Percentiles rank a stretch among this genome's conserved stretches.
Evolutionary conservation across 2,113 vertebrate species (phyloP).

Genomic region (Mesitornis unicolor): DNA sequence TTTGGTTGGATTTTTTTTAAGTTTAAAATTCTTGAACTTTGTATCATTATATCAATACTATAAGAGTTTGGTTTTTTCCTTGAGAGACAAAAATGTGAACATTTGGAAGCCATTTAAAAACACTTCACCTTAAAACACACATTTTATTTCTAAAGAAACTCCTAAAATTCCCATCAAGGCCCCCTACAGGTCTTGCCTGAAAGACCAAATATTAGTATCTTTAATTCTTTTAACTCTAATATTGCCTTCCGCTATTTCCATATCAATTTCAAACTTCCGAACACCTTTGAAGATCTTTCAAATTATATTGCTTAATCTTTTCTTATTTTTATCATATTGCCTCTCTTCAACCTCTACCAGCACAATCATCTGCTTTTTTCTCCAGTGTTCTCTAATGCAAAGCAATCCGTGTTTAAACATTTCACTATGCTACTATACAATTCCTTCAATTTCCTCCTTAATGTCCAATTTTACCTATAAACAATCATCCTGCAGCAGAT

Average conservation of each 20-base stretch:
- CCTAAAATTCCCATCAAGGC: neutral
- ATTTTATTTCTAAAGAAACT: neutral
- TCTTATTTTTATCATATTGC: neutral
- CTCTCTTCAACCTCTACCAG: neutral
- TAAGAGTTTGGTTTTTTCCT: neutral
- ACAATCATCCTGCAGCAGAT: neutral
- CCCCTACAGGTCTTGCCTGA: neutral
- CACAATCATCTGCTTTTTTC: neutral
- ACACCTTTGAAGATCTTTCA: neutral
- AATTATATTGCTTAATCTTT: neutral
- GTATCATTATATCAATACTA: neutral
- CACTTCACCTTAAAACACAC: neutral
- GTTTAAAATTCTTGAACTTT: neutral
- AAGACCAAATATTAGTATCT: neutral
- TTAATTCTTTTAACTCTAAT: neutral
- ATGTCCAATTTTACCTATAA: neutral
- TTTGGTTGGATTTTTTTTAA: neutral
- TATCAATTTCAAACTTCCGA: neutral
- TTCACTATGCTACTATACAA: neutral
- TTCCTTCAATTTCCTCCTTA: neutral
- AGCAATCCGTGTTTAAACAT: neutral
- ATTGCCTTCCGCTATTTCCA: neutral
- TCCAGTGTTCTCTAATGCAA: neutral
- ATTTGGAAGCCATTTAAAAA: neutral
- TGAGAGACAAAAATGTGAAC: neutral